These are phyloP conservation scores for Drosophila pandora DNA, from an alignment of 1,140 invertebrate genomes.

Conservation along the genomic window DNA sequence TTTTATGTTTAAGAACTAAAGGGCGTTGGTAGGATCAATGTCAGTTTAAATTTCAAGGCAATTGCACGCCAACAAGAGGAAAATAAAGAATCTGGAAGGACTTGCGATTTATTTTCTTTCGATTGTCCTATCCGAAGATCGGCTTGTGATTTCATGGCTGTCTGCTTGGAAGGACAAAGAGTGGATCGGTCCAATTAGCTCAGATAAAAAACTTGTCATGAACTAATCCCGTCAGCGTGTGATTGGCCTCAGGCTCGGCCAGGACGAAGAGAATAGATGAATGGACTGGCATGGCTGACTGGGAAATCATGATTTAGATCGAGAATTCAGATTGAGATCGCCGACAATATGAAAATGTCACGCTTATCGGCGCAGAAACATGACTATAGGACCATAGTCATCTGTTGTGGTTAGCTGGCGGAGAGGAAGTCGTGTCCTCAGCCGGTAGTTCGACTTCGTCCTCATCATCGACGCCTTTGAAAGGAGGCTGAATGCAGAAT, in stretches of 20 bases:
- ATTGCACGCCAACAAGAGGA: slow-evolving; percentile 51
- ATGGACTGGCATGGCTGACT: slow-evolving; percentile 31
- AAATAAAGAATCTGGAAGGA: slow-evolving; percentile 21
- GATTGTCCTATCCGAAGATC: slow-evolving; percentile 26
- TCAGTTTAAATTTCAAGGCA: slow-evolving; percentile 67
- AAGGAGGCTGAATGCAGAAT: slow-evolving; percentile 20
- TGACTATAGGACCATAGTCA: slow-evolving; percentile 19
- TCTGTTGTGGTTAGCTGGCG: slow-evolving; percentile 64
- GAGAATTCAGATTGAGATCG: slow-evolving; percentile 57
- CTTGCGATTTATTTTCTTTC: slow-evolving; percentile 12
- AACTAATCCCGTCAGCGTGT: slow-evolving; percentile 74
- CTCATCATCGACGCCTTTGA: slow-evolving; percentile 44
- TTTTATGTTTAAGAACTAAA: not conserved
- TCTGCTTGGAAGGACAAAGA: slow-evolving; percentile 28
- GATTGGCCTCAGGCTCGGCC: slow-evolving; percentile 62
- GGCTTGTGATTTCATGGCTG: slow-evolving; percentile 64
- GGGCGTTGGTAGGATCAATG: slow-evolving; percentile 22
- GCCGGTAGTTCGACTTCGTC: slow-evolving; percentile 44
- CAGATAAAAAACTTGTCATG: slow-evolving; percentile 60
- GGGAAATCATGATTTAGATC: slow-evolving; percentile 26
- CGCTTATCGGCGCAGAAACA: slow-evolving; percentile 65
- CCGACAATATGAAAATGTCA: slow-evolving; percentile 79
- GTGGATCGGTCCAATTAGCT: slow-evolving; percentile 65
- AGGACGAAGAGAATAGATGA: slow-evolving; percentile 26
- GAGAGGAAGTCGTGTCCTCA: slow-evolving; percentile 56